Conservation (phyloP, 1,140 invertebrate species). For the Drosophila parabipectinata region DNA sequence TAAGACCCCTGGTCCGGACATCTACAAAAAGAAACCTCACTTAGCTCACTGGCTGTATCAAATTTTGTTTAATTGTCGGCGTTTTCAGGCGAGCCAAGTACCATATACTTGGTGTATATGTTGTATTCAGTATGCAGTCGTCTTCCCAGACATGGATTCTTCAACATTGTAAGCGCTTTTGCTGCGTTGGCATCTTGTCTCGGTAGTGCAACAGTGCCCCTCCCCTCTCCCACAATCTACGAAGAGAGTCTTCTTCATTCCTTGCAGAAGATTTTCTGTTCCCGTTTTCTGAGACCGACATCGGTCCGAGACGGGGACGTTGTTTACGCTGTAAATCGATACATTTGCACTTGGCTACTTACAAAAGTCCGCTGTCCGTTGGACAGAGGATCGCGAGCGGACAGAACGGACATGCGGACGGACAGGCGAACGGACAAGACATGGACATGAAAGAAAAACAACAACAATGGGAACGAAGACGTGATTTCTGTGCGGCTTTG, state of each 20-base stretch:
- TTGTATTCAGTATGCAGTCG: slow-evolving; percentile 44
- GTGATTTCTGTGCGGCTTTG: slow-evolving; percentile 72
- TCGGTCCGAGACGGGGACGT: slow-evolving; percentile 61
- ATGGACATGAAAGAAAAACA: slow-evolving; percentile 30
- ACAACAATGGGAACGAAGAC: slow-evolving; percentile 23
- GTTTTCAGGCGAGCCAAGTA: slow-evolving; percentile 8
- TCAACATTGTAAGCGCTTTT: slow-evolving; percentile 80
- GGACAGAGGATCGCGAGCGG: slow-evolving; percentile 2
- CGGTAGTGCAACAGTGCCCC: neutral
- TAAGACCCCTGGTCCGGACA: slow-evolving; percentile 26
- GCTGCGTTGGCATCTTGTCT: slow-evolving; percentile 77
- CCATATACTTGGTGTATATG: neutral
- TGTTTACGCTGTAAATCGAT: slow-evolving; percentile 80
- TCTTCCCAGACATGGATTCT: slow-evolving; percentile 74
- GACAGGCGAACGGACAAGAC: slow-evolving; percentile 6
- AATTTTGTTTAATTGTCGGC: slow-evolving; percentile 79
- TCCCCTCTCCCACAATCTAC: neutral
- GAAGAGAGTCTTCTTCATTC: slow-evolving; percentile 15
- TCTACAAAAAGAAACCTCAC: too few species aligned
- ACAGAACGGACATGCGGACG: slow-evolving; percentile 7
- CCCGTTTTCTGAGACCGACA: slow-evolving; percentile 55
- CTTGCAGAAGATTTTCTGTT: slow-evolving; percentile 23
- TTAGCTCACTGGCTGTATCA: slow-evolving; percentile 59
- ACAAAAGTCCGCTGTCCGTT: slow-evolving; percentile 29
- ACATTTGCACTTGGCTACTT: slow-evolving; percentile 73